These are phyloP conservation scores for Oncorhynchus gorbuscha DNA, from an alignment of 2,113 vertebrate genomes.

Conservation along the genomic window DNA sequence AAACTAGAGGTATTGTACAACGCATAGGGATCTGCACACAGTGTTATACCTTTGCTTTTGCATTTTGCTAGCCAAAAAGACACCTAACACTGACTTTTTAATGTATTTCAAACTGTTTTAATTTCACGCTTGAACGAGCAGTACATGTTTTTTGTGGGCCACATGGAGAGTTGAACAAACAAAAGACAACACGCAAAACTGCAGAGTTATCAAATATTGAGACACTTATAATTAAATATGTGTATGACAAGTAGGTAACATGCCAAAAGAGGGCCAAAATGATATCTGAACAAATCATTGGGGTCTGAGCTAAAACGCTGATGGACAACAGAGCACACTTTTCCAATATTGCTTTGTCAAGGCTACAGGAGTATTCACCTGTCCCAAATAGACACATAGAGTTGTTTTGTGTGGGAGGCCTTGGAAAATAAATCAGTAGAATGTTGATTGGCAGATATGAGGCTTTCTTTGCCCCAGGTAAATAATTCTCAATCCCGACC, in stretches of 20 bases:
- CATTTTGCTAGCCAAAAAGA: no score
- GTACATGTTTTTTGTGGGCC: constrained; percentile 10
- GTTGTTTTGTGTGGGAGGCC: not conserved
- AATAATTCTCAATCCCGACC: constrained; percentile 43
- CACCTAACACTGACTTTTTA: no score
- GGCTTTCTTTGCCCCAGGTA: constrained; percentile 5
- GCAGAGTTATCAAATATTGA: constrained; percentile 19
- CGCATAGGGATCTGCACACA: no score
- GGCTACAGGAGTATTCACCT: no score
- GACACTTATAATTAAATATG: not conserved
- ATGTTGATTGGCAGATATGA: not conserved
- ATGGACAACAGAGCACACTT: no score
- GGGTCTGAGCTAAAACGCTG: no score
- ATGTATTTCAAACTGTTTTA: constrained; percentile 33
- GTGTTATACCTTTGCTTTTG: no score
- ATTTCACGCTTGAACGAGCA: constrained; percentile 43
- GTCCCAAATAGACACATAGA: not conserved
- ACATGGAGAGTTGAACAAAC: constrained; percentile 1
- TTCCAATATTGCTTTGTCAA: no score
- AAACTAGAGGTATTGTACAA: no score
- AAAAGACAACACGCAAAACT: constrained; percentile 25
- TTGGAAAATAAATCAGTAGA: not conserved
- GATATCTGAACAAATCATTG: not conserved
- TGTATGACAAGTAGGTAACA: not conserved
- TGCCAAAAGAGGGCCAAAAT: not conserved